Conservation (phyloP, 2,888 invertebrate species). For the Cryptocheilus praepositus region DNA sequence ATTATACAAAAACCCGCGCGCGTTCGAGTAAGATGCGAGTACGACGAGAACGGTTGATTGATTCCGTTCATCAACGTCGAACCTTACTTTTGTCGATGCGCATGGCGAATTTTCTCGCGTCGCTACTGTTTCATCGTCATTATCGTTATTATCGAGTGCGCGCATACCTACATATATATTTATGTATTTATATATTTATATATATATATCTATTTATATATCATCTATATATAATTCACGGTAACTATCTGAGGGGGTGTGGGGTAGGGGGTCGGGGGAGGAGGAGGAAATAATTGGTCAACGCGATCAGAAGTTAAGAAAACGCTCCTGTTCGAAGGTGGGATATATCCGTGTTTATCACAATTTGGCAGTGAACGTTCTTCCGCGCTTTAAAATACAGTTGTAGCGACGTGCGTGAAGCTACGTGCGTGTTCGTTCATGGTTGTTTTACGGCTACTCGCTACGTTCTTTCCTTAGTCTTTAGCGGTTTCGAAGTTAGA, state of each 20-base stretch:
- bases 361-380: conserved; percentile 74
- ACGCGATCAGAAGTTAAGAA: conserved; percentile 61
- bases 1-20: not conserved
- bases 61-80: no score
- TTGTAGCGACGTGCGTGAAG: conserved; percentile 40
- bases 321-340: conserved; percentile 63
- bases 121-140: conserved; percentile 38
- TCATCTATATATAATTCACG: conserved; percentile 44
- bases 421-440: no score
- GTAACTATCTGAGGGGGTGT: conserved; percentile 47
- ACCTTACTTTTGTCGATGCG: no score
- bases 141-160: no score
- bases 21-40: not conserved
- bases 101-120: no score
- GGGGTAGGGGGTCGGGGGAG: conserved; percentile 12
- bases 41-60: no score
- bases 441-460: conserved; percentile 20
- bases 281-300: conserved; percentile 51
- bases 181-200: no score
- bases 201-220: no score
- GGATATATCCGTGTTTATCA: conserved; percentile 66
- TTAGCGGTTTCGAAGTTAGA: not conserved
- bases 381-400: conserved; percentile 63
- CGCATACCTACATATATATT: conserved; percentile 15
- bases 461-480: conserved; percentile 9